These are phyloP conservation scores for Thymallus thymallus DNA, from an alignment of 2,113 vertebrate genomes.

Conservation along the genomic window DNA sequence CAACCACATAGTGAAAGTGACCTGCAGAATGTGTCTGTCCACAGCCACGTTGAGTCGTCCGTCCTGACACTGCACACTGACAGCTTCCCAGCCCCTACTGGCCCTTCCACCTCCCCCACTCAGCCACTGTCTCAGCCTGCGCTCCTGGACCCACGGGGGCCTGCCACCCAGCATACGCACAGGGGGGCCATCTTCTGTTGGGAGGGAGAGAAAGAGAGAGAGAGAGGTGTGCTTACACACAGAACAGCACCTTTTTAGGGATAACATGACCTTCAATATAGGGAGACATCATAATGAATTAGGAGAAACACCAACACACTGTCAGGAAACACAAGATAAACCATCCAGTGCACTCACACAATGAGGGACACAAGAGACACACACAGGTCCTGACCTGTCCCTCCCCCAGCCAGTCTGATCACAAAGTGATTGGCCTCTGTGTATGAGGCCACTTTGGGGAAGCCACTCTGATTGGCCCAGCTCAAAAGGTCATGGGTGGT, in stretches of 20 bases:
- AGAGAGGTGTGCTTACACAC: neutral
- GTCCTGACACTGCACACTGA: slow-evolving; percentile 64
- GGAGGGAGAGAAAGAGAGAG: neutral
- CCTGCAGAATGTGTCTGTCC: slow-evolving; percentile 64
- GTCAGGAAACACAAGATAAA: neutral
- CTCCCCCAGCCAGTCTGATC: slow-evolving; percentile 61
- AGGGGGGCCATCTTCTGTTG: slow-evolving; percentile 7
- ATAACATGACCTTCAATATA: neutral
- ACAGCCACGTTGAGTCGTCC: slow-evolving; percentile 63
- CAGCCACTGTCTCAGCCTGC: slow-evolving; percentile 55
- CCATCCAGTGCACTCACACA: slow-evolving; percentile 27
- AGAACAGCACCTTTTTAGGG: neutral
- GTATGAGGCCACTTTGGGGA: slow-evolving; percentile 70
- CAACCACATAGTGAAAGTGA: slow-evolving; percentile 23
- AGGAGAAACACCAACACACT: neutral
- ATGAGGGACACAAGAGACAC: slow-evolving; percentile 33
- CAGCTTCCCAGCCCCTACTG: slow-evolving; percentile 28
- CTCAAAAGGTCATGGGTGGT: slow-evolving; percentile 55
- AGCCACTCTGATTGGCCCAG: slow-evolving; percentile 65
- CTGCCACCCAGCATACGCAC: slow-evolving; percentile 15
- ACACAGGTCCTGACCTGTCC: slow-evolving; percentile 57
- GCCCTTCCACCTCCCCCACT: neutral
- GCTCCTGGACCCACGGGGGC: slow-evolving; percentile 50
- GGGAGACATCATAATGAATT: neutral
- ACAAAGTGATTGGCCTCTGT: slow-evolving; percentile 79